Evolutionary conservation across 2,113 vertebrate genomes (phyloP).

Genomic region (Elachura formosa): DNA sequence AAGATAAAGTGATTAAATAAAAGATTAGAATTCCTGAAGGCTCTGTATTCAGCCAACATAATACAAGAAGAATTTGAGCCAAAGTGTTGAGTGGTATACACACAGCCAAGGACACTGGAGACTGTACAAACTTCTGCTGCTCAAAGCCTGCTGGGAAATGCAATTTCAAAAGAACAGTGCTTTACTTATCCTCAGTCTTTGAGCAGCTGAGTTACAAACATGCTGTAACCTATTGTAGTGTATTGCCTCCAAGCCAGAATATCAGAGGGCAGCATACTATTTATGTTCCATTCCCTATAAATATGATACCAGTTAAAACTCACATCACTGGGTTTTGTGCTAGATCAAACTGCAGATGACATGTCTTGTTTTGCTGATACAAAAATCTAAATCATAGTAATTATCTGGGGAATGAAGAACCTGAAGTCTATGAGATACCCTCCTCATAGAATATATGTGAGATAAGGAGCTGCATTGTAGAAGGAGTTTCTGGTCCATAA

Average conservation of each 20-base stretch:
- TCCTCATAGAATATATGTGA: background rate
- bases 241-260: background rate
- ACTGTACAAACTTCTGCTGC: background rate
- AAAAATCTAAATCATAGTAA: background rate
- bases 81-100: background rate
- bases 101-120: background rate
- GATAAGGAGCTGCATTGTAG: background rate
- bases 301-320: background rate
- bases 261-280: background rate
- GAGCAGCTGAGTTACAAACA: background rate
- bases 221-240: background rate
- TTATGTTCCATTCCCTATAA: background rate
- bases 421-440: background rate
- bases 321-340: background rate
- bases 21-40: background rate
- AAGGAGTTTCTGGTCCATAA: background rate
- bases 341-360: background rate
- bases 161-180: background rate
- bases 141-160: background rate
- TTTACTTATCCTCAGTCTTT: background rate
- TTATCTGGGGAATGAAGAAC: background rate
- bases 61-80: background rate
- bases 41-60: background rate
- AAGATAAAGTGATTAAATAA: conserved; percentile 21
- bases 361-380: background rate